Conservation (phyloP, 1,140 invertebrate genomes). For the Marisa cornuarietis region DNA sequence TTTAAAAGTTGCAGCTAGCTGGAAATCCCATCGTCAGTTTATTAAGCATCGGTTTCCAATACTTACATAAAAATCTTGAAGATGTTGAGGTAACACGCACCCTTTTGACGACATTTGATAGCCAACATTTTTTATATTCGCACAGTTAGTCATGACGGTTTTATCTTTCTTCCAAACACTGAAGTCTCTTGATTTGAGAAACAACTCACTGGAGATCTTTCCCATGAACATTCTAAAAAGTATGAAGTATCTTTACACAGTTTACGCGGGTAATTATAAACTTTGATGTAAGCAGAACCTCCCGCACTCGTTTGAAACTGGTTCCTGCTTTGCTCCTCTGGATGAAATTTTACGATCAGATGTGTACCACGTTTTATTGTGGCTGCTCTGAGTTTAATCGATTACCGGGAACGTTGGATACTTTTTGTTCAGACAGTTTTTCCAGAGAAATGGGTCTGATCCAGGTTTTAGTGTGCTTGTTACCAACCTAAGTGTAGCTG, state of each 20-base stretch:
- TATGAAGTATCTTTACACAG: neutral
- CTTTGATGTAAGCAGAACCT: conserved; percentile 34
- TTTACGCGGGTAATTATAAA: conserved; percentile 25
- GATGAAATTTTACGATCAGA: conserved; percentile 35
- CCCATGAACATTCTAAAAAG: conserved; percentile 16
- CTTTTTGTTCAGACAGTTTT: conserved; percentile 19
- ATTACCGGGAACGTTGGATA: conserved; percentile 33
- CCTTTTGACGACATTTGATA: neutral
- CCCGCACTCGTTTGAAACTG: conserved; percentile 17
- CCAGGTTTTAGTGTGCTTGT: conserved; percentile 37
- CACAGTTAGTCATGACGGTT: conserved; percentile 14
- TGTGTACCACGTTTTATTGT: conserved; percentile 20
- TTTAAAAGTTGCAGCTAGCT: conserved; percentile 8
- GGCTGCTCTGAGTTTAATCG: conserved; percentile 32
- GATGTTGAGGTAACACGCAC: conserved; percentile 3
- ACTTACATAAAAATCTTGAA: neutral
- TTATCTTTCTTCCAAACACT: conserved; percentile 9
- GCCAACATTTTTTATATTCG: conserved; percentile 7
- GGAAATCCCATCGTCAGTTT: neutral
- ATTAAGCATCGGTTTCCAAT: conserved; percentile 2
- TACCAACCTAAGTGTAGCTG: conserved; percentile 29
- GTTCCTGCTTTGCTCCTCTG: neutral
- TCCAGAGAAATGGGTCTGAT: conserved; percentile 20
- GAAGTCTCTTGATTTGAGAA: conserved; percentile 7
- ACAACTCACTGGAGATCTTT: conserved; percentile 24